Conservation (phyloP, 2,888 invertebrate genomes). For the Acrobasis consociella region DNA sequence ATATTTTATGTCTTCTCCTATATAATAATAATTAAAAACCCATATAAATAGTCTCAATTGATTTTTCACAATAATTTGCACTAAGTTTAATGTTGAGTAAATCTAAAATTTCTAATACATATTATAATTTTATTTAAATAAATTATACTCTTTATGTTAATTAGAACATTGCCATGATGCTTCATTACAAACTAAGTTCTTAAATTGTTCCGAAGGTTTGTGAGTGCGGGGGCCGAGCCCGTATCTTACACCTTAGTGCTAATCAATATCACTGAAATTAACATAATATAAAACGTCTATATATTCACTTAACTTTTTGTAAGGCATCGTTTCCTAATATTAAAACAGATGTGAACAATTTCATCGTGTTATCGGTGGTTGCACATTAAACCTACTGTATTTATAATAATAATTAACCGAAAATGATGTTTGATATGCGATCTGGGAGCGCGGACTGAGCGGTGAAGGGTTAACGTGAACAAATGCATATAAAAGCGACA, state of each 20-base stretch:
- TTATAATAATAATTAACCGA: conserved; percentile 49
- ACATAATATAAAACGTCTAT: conserved; percentile 79
- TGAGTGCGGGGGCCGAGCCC: conserved; percentile 65
- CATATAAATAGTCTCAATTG: conserved; percentile 82
- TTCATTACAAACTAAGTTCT: conserved; percentile 81
- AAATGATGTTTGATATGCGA: conserved; percentile 49
- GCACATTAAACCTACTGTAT: conserved; percentile 71
- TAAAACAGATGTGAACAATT: conserved; percentile 72
- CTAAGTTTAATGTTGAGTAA: conserved; percentile 82
- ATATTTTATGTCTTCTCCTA: conserved; percentile 80
- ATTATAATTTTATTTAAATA: conserved; percentile 79
- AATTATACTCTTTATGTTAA: conserved; percentile 81
- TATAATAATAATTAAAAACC: conserved; percentile 82
- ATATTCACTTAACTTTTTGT: conserved; percentile 77
- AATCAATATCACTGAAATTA: conserved; percentile 78
- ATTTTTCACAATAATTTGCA: conserved; percentile 81
- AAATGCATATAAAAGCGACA: conserved; percentile 28
- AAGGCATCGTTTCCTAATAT: conserved; percentile 80
- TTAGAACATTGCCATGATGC: conserved; percentile 79
- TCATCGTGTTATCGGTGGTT: conserved; percentile 74
- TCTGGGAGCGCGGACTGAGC: conserved; percentile 35
- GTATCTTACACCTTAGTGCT: conserved; percentile 67
- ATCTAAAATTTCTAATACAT: conserved; percentile 83
- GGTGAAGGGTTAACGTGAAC: conserved; percentile 31
- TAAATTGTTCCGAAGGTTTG: conserved; percentile 78